Conservation (phyloP, 2,888 invertebrate genomes). For the Cosmia pyralina region DNA sequence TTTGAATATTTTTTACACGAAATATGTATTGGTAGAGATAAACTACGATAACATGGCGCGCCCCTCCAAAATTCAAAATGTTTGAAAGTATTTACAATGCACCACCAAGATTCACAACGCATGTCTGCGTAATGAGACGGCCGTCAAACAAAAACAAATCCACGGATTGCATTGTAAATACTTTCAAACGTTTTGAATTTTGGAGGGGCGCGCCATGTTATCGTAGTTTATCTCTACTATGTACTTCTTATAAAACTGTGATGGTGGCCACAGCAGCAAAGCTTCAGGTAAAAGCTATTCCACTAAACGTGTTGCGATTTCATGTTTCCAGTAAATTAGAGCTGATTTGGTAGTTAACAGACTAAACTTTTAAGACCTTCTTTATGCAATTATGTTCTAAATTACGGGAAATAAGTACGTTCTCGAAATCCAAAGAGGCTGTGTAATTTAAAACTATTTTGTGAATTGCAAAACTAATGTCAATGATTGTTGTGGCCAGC, state of each 20-base stretch:
- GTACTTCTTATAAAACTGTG: constrained; percentile 14
- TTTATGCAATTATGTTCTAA: constrained; percentile 1
- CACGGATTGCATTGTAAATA: too few species aligned
- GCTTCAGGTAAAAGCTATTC: not conserved
- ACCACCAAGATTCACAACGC: too few species aligned
- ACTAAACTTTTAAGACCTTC: not conserved
- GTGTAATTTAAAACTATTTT: constrained; percentile 5
- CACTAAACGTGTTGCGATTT: not conserved
- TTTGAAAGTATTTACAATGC: too few species aligned
- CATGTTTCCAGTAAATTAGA: constrained; percentile 10
- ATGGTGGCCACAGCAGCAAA: constrained; percentile 16
- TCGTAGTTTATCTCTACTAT: too few species aligned
- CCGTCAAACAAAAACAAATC: too few species aligned
- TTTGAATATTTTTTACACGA: constrained; percentile 52
- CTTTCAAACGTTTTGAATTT: too few species aligned
- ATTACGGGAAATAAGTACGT: not conserved
- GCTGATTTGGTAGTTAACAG: not conserved
- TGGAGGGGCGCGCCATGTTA: too few species aligned
- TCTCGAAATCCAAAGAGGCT: constrained; percentile 5
- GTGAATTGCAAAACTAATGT: not conserved
- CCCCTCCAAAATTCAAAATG: too few species aligned
- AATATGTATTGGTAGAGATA: too few species aligned
- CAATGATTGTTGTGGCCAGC: constrained; percentile 24
- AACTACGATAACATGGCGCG: too few species aligned
- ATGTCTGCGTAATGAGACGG: too few species aligned